Percentiles rank a stretch among this genome's conserved stretches.
Conservation (phyloP, 2,797 vertebrate genomes). For the Amazona ochrocephala region DNA sequence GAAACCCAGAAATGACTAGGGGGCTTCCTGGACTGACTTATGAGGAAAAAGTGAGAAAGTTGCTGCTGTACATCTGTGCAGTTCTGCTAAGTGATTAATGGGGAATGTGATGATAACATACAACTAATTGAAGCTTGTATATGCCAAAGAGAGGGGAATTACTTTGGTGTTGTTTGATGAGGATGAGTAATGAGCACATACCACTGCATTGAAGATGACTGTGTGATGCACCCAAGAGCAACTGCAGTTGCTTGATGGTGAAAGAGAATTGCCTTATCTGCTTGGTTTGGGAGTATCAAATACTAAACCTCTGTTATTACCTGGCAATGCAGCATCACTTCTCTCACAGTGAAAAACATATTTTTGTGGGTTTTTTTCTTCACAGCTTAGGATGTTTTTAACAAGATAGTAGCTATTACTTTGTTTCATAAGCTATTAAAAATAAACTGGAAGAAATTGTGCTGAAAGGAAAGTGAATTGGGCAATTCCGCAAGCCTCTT, state of each 20-base stretch:
- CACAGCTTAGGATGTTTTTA: background rate
- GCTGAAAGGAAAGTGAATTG: background rate
- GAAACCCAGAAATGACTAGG: constrained; percentile 21
- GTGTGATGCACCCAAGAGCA: background rate
- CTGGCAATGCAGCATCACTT: background rate
- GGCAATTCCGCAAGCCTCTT: background rate
- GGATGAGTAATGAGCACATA: background rate
- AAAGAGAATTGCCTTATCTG: background rate
- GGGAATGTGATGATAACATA: constrained; percentile 30
- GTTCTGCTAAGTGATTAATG: constrained; percentile 50
- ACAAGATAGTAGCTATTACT: background rate
- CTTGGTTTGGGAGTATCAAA: background rate
- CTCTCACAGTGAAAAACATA: background rate
- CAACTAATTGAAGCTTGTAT: constrained; percentile 23
- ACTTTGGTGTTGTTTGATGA: background rate
- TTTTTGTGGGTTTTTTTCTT: background rate
- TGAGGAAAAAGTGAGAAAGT: constrained; percentile 32
- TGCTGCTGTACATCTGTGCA: background rate
- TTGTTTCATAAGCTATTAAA: background rate
- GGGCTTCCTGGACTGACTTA: constrained; percentile 42
- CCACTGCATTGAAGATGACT: background rate
- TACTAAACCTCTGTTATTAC: background rate
- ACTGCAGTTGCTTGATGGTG: background rate
- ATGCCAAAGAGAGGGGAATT: background rate
- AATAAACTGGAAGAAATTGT: background rate